Conservation (phyloP, 2,113 vertebrate species). For the Onychostruthus taczanowskii region DNA sequence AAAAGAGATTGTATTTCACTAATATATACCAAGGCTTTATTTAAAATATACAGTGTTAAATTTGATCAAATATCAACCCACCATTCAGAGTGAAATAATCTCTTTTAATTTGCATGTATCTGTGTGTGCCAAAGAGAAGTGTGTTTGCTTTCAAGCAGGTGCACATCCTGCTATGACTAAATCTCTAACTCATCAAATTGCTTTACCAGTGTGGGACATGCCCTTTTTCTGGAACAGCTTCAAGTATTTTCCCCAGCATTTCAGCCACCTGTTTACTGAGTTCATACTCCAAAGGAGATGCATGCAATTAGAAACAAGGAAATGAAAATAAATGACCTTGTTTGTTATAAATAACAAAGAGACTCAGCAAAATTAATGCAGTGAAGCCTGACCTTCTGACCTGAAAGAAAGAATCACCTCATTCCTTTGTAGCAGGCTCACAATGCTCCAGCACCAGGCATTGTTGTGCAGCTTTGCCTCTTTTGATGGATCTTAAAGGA, state of each 20-base stretch:
- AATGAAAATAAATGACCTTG: conserved; percentile 84
- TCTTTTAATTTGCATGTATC: conserved; percentile 69
- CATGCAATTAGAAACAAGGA: conserved; percentile 77
- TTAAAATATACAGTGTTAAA: conserved; percentile 54
- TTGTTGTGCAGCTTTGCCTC: conserved; percentile 67
- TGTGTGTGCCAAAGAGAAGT: conserved; percentile 55
- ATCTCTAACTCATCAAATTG: conserved; percentile 74
- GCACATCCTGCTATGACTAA: conserved; percentile 70
- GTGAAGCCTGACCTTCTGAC: conserved; percentile 77
- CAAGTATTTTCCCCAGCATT: conserved; percentile 67
- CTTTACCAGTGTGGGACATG: conserved; percentile 69
- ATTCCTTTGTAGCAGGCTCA: conserved; percentile 70
- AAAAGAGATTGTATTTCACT: conserved; percentile 50
- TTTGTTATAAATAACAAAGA: conserved; percentile 82
- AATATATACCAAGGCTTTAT: conserved; percentile 43
- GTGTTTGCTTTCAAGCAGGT: conserved; percentile 76
- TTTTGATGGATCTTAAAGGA: conserved; percentile 65
- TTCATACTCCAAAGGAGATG: conserved; percentile 75
- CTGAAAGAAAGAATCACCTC: conserved; percentile 73
- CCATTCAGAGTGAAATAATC: conserved; percentile 60
- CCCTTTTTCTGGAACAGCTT: conserved; percentile 71
- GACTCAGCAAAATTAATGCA: conserved; percentile 78
- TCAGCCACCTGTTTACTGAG: conserved; percentile 80
- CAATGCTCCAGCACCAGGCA: conserved; percentile 62
- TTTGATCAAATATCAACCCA: conserved; percentile 67